Evolutionary conservation across 2,888 invertebrate genomes (phyloP).

Genomic region (Lissocephala sabroskyi): DNA sequence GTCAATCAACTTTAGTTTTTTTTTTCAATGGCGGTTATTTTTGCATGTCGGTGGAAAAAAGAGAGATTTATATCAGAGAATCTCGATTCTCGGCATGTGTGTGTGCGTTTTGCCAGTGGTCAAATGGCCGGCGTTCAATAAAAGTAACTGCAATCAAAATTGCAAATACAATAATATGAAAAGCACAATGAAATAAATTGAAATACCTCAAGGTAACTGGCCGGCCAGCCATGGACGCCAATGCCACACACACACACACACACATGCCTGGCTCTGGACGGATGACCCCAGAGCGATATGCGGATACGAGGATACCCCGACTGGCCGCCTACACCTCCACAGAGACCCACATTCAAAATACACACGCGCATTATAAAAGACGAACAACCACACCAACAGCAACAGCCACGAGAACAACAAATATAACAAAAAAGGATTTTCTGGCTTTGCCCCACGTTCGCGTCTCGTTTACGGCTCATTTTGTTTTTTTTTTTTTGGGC

Average conservation of each 20-base stretch:
- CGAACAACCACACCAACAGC: slow-evolving; percentile 10
- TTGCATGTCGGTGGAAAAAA: slow-evolving; percentile 40
- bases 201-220: slow-evolving; percentile 64
- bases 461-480: slow-evolving; percentile 1
- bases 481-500: not conserved
- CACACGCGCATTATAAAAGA: slow-evolving; percentile 17
- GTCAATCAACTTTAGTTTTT: slow-evolving; percentile 27
- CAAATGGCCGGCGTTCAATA: slow-evolving; percentile 20
- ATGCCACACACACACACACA: slow-evolving; percentile 16
- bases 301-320: slow-evolving; percentile 7
- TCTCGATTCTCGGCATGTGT: not conserved
- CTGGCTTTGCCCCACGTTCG: slow-evolving; percentile 10
- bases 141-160: slow-evolving; percentile 61
- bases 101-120: slow-evolving; percentile 25
- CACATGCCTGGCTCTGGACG: not conserved
- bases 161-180: slow-evolving; percentile 65
- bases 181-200: slow-evolving; percentile 66
- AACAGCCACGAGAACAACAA: slow-evolving; percentile 17
- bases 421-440: slow-evolving; percentile 6
- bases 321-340: slow-evolving; percentile 9
- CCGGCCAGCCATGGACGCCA: slow-evolving; percentile 28
- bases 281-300: slow-evolving; percentile 4
- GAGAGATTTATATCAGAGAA: too few relatives aligned
- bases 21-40: slow-evolving; percentile 38
- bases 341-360: slow-evolving; percentile 25